phyloP scores from a whole-genome alignment of 2,113 vertebrate genomes.

The Alligator mississippiensis region DNA sequence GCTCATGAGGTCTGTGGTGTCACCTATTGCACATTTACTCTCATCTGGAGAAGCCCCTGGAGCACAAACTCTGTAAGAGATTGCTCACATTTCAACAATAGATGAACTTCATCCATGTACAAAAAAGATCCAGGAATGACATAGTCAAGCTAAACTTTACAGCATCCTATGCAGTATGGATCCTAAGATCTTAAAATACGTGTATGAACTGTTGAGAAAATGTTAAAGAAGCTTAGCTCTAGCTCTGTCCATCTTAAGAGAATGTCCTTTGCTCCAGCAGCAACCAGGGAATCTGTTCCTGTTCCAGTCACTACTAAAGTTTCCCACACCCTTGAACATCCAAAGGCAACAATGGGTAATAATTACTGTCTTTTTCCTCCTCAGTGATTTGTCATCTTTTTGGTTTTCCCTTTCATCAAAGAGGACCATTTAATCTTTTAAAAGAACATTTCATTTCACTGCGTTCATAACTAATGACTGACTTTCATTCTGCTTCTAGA shows the following conservation, averaged over 20 bases:
- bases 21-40: no score
- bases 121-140: no score
- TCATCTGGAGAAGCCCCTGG: no score
- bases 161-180: no score
- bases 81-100: no score
- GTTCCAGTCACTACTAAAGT: slow-evolving; percentile 45
- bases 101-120: no score
- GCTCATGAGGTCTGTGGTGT: no score
- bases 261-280: slow-evolving; percentile 55
- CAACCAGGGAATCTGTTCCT: not conserved
- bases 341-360: slow-evolving; percentile 63
- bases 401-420: not conserved
- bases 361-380: not conserved
- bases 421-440: not conserved
- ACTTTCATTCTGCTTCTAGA: not conserved
- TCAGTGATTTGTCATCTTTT: not conserved
- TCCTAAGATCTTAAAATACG: no score
- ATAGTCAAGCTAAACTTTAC: no score
- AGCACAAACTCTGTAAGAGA: no score
- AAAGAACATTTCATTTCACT: not conserved
- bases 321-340: not conserved
- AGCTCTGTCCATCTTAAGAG: slow-evolving; percentile 1
- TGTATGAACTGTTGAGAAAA: no score
- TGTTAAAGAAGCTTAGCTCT: not conserved
- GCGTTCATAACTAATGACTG: not conserved